phyloP scores from a whole-genome alignment of 2,797 vertebrate genomes.

The Pyrocephalus nanus region DNA sequence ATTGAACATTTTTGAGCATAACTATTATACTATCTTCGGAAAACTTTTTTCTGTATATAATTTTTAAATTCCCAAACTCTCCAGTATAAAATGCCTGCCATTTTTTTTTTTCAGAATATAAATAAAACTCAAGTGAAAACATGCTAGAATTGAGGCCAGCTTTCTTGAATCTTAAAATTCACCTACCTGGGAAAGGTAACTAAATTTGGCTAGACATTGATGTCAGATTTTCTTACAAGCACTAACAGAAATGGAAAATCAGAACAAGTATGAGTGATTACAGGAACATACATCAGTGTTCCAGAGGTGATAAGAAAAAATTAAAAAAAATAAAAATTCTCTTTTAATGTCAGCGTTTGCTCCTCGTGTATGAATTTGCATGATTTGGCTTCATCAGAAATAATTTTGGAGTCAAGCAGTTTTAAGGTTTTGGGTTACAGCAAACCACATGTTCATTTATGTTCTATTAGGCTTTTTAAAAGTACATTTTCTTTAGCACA shows the following conservation, averaged over 20 bases:
- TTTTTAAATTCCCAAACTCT: neutral
- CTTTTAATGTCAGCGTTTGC: neutral
- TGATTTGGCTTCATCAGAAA: neutral
- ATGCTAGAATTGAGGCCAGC: neutral
- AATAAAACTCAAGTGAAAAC: neutral
- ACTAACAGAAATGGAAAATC: neutral
- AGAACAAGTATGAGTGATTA: neutral
- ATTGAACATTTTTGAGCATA: neutral
- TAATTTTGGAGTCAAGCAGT: neutral
- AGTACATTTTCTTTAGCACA: neutral
- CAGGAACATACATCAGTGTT: neutral
- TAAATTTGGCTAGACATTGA: neutral
- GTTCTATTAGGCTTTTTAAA: neutral
- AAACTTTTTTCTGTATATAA: accelerated
- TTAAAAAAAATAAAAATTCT: too few relatives aligned
- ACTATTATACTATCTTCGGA: neutral
- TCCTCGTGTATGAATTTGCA: neutral
- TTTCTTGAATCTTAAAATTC: neutral
- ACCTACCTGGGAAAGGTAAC: neutral
- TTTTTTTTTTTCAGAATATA: neutral
- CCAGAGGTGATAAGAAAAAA: neutral
- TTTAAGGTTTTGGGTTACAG: neutral
- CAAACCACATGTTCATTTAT: neutral
- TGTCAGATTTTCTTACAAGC: neutral
- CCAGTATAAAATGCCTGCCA: accelerated